Evolutionary conservation across 2,888 invertebrate species (phyloP).

Genomic region (Eupithecia exiguata): DNA sequence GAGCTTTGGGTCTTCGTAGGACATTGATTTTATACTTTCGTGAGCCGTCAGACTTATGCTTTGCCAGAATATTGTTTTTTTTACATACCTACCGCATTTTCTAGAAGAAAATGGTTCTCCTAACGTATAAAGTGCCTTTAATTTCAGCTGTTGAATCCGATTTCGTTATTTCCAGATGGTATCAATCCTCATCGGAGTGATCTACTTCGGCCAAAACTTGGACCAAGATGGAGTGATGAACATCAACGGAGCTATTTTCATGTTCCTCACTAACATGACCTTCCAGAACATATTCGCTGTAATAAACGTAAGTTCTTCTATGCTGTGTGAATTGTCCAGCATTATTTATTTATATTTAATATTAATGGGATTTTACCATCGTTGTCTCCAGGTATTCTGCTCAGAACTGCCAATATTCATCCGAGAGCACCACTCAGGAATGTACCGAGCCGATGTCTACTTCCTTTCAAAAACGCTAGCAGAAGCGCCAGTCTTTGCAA

Average conservation of each 20-base stretch:
- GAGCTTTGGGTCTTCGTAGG: no score
- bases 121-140: no score
- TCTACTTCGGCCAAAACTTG: constrained; percentile 92
- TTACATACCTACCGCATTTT: no score
- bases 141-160: no score
- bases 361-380: no score
- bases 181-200: constrained; percentile 92
- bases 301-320: constrained; percentile 87
- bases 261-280: constrained; percentile 95
- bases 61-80: no score
- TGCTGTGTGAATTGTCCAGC: no score
- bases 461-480: constrained; percentile 95
- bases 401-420: constrained; percentile 95
- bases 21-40: no score
- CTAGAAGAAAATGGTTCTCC: no score
- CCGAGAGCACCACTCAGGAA: constrained; percentile 93
- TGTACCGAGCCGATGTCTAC: constrained; percentile 96
- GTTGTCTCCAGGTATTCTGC: constrained; percentile 89
- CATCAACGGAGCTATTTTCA: constrained; percentile 95
- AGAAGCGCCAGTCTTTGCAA: constrained; percentile 93
- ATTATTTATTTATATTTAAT: no score
- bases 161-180: constrained; percentile 87
- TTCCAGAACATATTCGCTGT: constrained; percentile 98
- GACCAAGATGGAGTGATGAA: constrained; percentile 96
- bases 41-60: no score